These are phyloP conservation scores for Sebastes minor DNA, from an alignment of 2,797 vertebrate species.

Conservation along the genomic window DNA sequence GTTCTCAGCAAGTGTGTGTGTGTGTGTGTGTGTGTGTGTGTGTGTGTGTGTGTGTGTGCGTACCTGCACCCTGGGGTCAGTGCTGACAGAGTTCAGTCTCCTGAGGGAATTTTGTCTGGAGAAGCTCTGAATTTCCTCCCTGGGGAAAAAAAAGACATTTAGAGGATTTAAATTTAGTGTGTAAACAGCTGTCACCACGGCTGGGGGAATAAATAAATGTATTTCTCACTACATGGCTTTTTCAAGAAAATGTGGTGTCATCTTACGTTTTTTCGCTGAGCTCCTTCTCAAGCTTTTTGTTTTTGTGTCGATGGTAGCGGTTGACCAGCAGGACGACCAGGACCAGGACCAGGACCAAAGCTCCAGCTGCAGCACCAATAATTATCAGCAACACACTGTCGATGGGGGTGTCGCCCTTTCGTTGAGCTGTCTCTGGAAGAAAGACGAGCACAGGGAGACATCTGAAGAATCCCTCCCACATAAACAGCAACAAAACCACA, in stretches of 20 bases:
- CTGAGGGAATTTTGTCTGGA: conserved; percentile 83
- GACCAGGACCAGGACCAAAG: conserved; percentile 83
- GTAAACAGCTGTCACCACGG: background rate
- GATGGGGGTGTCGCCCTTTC: fast-evolving
- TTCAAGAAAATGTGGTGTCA: background rate
- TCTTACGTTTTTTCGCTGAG: conserved; percentile 87
- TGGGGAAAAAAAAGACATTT: conserved; percentile 42
- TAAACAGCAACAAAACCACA: background rate
- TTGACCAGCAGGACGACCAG: conserved; percentile 86
- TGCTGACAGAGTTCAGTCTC: conserved; percentile 81
- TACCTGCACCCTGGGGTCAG: conserved; percentile 81
- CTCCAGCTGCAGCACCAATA: conserved; percentile 79
- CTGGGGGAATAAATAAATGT: background rate
- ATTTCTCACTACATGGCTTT: background rate
- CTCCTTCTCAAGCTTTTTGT: conserved; percentile 81
- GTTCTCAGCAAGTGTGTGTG: conserved; percentile 19
- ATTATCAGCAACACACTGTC: conserved; percentile 82
- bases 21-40: conserved; percentile 31
- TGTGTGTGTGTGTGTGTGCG: background rate
- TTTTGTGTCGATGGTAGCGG: conserved; percentile 83
- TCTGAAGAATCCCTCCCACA: background rate
- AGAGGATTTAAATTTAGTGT: conserved; percentile 1
- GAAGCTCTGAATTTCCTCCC: conserved; percentile 80
- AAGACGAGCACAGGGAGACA: background rate
- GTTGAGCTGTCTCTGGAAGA: conserved; percentile 9